Evolutionary conservation across 2,113 vertebrate species (phyloP), one percentile per base, ranked within the genome.

Genomic region (Bufo bufo): DNA sequence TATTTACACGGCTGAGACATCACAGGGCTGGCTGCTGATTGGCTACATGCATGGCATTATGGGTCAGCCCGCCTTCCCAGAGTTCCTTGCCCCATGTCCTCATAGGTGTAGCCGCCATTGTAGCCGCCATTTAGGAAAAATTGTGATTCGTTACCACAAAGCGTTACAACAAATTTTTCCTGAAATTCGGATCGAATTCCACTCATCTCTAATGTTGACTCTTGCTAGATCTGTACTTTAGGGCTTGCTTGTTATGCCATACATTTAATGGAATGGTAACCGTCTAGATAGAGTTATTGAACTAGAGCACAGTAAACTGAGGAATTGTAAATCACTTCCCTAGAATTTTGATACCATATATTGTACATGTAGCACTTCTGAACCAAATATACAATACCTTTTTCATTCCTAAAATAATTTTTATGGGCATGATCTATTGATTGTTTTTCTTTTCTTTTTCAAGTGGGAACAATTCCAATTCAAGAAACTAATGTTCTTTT

Each of bases 371-470:
- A 72, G 3, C 6, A 14, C 4, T 6, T 47, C 6, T 74, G 3
- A 19, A 4, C 69, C 12, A 72, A 19, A 50, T 19, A 50, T 23
- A 50, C 56, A 54, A 54, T 11, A 7, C 47, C 11, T 33, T 58
- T n/a, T 79, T 79, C 19, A 12, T 16, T n/a, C 56, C 77, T 58
- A n/a, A 54, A 54, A 52, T 16, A 20, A 7, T 77, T 78, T 52
- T 79, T 79, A 54, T 79, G 20, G 19, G 3, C 52, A 56, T 74
- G 71, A 74, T 79, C 52, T 58, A 79, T 79, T 49, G 50, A 52
- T 54, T 79, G 71, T 47, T 74, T 79, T 79, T n/a, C 54, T 79
- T 56, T 82, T 33, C 33, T 82, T 82, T 61, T 82, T 59, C 56
- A 59, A 58, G 56, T 82, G 79, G 33, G 56, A 82, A 82, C 54